These are phyloP conservation scores for Plebejus melissa DNA, from an alignment of 2,888 invertebrate genomes.

Conservation along the genomic window DNA sequence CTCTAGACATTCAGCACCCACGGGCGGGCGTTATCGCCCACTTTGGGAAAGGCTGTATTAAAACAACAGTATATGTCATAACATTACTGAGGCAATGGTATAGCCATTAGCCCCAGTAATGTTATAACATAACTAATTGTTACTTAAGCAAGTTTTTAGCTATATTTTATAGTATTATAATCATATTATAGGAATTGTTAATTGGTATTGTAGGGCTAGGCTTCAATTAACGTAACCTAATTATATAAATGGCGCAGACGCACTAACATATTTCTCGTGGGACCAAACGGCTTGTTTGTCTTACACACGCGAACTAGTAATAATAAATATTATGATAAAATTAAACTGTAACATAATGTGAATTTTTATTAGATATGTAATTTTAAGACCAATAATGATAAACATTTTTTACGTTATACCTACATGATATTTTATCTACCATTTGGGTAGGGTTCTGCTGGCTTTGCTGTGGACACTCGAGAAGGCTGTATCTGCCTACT, in stretches of 20 bases:
- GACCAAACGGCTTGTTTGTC: not conserved
- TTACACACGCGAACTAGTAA: slow-evolving; percentile 4
- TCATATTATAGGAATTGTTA: not conserved
- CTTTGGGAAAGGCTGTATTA: no score
- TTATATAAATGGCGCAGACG: slow-evolving; percentile 20
- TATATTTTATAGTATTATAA: not conserved
- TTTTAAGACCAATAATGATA: no score
- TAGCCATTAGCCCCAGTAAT: not conserved
- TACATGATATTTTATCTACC: no score
- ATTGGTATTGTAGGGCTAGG: slow-evolving; percentile 21
- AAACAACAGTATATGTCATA: no score
- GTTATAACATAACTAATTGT: not conserved
- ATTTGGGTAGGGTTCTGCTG: no score
- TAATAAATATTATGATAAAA: not conserved
- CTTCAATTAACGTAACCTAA: slow-evolving; percentile 20
- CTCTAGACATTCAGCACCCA: no score
- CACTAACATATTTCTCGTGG: slow-evolving; percentile 13
- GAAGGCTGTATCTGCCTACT: no score
- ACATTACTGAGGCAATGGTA: not conserved
- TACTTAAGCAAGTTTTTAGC: not conserved
- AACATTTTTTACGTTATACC: no score
- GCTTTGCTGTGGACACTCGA: no score
- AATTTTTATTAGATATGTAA: not conserved
- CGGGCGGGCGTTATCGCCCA: no score
- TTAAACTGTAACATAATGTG: not conserved